Conservation (phyloP, 2,797 vertebrate species). For the Amazona finschi region DNA sequence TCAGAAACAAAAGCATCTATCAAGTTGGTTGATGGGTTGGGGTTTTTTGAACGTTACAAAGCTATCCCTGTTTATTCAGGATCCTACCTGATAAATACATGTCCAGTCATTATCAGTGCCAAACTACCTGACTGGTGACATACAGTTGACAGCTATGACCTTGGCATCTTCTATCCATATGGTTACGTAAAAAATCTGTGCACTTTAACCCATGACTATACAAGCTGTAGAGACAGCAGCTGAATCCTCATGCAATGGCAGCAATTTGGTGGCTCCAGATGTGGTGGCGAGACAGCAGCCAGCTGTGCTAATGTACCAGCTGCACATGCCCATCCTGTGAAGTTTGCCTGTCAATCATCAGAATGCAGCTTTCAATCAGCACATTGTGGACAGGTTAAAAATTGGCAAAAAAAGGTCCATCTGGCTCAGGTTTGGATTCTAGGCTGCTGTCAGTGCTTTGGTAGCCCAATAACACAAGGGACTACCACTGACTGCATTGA, state of each 20-base stretch:
- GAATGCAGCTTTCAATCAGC: not conserved
- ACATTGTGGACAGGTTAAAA: not conserved
- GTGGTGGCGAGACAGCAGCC: not conserved
- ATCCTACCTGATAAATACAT: not conserved
- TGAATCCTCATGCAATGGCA: not conserved
- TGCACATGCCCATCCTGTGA: not conserved
- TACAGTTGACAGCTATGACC: not conserved
- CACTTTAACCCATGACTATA: not conserved
- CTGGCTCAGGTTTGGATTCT: not conserved
- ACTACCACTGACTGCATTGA: not conserved
- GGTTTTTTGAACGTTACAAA: not conserved
- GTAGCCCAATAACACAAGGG: not conserved
- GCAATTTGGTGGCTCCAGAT: not conserved
- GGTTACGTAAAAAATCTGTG: not conserved
- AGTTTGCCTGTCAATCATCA: not conserved
- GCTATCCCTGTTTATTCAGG: not conserved
- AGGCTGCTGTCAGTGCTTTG: not conserved
- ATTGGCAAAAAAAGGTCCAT: rapidly evolving
- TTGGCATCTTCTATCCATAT: not conserved
- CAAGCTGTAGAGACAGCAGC: not conserved
- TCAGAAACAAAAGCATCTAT: not conserved
- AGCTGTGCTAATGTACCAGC: not conserved
- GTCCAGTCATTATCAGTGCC: not conserved
- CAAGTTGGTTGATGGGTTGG: not conserved
- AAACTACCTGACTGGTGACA: not conserved